phyloP scores from a whole-genome alignment of 1,140 invertebrate genomes.

The Manduca sexta region DNA sequence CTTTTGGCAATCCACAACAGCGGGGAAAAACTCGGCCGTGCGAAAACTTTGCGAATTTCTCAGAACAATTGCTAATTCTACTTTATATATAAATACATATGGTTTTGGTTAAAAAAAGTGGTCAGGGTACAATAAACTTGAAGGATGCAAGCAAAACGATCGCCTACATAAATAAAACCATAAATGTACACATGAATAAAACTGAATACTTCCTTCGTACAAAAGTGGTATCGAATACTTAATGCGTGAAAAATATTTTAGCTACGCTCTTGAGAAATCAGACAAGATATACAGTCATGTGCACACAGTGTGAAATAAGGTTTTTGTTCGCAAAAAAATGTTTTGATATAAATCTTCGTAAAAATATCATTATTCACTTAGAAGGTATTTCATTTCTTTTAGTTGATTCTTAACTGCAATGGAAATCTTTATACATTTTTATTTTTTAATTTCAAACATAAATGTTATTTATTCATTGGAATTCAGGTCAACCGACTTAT shows the following conservation, averaged over 20 bases:
- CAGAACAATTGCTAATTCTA: too few relatives aligned
- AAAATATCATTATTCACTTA: conserved; percentile 15
- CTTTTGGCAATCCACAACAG: conserved; percentile 38
- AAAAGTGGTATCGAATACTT: conserved; percentile 11
- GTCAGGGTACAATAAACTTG: too few relatives aligned
- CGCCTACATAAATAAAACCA: neutral
- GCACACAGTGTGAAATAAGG: conserved; percentile 59
- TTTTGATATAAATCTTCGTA: conserved; percentile 23
- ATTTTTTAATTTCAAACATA: too few relatives aligned
- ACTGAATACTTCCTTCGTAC: conserved; percentile 5
- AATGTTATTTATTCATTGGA: too few relatives aligned
- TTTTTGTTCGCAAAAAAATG: conserved; percentile 42
- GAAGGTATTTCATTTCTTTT: neutral
- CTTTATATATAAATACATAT: too few relatives aligned
- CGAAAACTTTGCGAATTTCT: conserved; percentile 32
- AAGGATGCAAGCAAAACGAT: too few relatives aligned
- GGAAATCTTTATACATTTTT: too few relatives aligned
- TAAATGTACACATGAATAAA: conserved; percentile 4
- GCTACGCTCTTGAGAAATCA: conserved; percentile 40
- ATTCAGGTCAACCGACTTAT: neutral
- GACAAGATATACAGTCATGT: conserved; percentile 45
- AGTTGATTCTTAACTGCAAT: too few relatives aligned
- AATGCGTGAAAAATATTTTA: conserved; percentile 29
- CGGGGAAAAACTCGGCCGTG: conserved; percentile 21
- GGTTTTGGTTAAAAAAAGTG: too few relatives aligned